Evolutionary conservation across 1,140 invertebrate species (phyloP).

Genomic region (Hestina assimilis): DNA sequence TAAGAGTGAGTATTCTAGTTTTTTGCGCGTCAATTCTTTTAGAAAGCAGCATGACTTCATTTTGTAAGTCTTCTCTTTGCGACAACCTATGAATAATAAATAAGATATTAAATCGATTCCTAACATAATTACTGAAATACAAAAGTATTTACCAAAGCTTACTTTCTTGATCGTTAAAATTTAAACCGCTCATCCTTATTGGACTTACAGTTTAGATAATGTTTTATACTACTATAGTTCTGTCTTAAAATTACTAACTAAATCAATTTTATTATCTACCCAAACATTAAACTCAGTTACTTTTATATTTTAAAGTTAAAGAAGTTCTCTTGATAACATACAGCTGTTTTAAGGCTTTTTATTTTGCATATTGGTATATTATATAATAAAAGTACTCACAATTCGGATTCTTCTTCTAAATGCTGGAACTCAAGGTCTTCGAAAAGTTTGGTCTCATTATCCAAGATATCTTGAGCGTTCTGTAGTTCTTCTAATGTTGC

Average conservation of each 20-base stretch:
- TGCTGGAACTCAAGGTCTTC: constrained; percentile 97
- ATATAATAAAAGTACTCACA: constrained; percentile 56
- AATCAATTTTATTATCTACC: too few species aligned
- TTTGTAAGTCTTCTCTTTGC: constrained; percentile 89
- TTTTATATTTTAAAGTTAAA: too few species aligned
- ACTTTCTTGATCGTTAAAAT: too few species aligned
- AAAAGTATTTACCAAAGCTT: too few species aligned
- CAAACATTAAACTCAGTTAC: too few species aligned
- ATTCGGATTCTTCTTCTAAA: constrained; percentile 92
- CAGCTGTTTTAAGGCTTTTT: too few species aligned
- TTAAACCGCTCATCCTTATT: too few species aligned
- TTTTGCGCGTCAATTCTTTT: constrained; percentile 82
- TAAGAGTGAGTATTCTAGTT: constrained; percentile 82
- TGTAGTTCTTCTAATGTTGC: constrained; percentile 80
- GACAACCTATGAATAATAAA: constrained; percentile 79
- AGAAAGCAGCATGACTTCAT: constrained; percentile 84
- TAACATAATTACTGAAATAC: too few species aligned
- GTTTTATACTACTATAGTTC: neutral
- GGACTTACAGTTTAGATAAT: too few species aligned
- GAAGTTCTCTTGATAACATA: too few species aligned
- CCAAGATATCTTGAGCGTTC: constrained; percentile 83
- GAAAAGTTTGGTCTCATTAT: constrained; percentile 88
- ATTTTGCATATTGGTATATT: neutral
- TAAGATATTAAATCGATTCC: neutral
- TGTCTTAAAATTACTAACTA: neutral